A percentile compares a stretch with the other conserved stretches of the same genome.
These are phyloP conservation scores for Pyrocoelia pectoralis DNA, from an alignment of 2,888 invertebrate genomes.

Conservation along the genomic window DNA sequence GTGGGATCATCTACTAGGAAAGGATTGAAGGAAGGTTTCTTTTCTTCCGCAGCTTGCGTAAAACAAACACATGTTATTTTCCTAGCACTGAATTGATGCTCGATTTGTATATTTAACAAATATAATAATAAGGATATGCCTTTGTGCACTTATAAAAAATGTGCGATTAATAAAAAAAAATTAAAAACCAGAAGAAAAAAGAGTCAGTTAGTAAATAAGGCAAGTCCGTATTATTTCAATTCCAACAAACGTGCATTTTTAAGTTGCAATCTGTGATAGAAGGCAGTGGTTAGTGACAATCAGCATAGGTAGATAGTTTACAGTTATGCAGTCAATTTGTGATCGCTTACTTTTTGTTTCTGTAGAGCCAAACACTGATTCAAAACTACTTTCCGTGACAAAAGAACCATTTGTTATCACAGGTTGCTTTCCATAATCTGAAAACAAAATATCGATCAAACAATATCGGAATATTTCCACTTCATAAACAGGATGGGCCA, in stretches of 20 bases:
- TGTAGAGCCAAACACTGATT: slow-evolving; percentile 84
- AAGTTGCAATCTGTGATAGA: slow-evolving; percentile 22
- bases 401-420: slow-evolving; percentile 61
- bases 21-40: slow-evolving; percentile 53
- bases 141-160: not conserved
- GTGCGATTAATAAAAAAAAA: not conserved
- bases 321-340: not conserved
- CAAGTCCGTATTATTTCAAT: slow-evolving; percentile 8
- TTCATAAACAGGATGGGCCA: no score
- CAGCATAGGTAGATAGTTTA: slow-evolving; percentile 15
- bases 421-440: slow-evolving; percentile 53
- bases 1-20: slow-evolving; percentile 56
- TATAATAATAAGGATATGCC: slow-evolving; percentile 3
- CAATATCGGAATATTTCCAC: no score
- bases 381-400: slow-evolving; percentile 88
- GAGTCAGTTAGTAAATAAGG: not conserved
- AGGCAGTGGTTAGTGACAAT: slow-evolving; percentile 24
- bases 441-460: no score
- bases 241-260: slow-evolving; percentile 25
- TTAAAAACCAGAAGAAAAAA: not conserved
- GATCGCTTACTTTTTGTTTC: slow-evolving; percentile 62
- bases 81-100: slow-evolving; percentile 13
- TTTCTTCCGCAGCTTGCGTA: slow-evolving; percentile 58
- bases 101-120: not conserved
- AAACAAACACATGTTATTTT: slow-evolving; percentile 42